Base-by-base conservation (phyloP, 2,888 invertebrate species). In the Crematogaster levior region DNA sequence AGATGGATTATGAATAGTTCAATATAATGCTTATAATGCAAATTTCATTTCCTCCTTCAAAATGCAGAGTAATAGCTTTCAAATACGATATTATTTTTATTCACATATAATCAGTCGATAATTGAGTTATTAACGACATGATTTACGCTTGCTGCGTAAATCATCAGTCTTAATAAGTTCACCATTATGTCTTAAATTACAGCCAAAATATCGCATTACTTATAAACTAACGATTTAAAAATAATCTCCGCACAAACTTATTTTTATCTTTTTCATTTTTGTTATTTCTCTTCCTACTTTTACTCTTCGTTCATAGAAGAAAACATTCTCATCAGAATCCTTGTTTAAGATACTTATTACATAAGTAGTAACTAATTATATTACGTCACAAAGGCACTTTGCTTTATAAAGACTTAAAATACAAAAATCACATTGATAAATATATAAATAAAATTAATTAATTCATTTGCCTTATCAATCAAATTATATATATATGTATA, bases 81-180 rank as follows among this genome's bases (percentile, higher is more conserved):
- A 73, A 53, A 73, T 83, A 77, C 79, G 73, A 82, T 51, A 48
- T 73, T 72, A 84, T 56, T 68, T 40, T 85, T 30, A 66, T 75
- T 84, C 75, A 53, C 82, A 56, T 12, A 70, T 30, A 18, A 40
- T 58, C n/a, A n/a, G 4, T 43, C 21, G 3, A 4, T 18, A 46
- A 66, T 75, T 10, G 27, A 18, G n/a, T 51, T 18, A 37, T 10
- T 30, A 73, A 73, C 18, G 27, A 24, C 12, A 56, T 10, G 43
- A 51, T 51, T 81, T 43, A 63, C 74, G 15, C 58, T 82, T 61
- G 15, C 77, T 73, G 66, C 66, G 40, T 34, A 81, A 86, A 58
- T 30, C 46, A 60, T 88, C 88, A 88, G 88, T 88, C 88, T 88
- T 88, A 63, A 86, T 70, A 58, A 81, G 66, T 83, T 86, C 81